These are phyloP conservation scores for Menura novaehollandiae DNA, from an alignment of 2,113 vertebrate species.

Conservation along the genomic window DNA sequence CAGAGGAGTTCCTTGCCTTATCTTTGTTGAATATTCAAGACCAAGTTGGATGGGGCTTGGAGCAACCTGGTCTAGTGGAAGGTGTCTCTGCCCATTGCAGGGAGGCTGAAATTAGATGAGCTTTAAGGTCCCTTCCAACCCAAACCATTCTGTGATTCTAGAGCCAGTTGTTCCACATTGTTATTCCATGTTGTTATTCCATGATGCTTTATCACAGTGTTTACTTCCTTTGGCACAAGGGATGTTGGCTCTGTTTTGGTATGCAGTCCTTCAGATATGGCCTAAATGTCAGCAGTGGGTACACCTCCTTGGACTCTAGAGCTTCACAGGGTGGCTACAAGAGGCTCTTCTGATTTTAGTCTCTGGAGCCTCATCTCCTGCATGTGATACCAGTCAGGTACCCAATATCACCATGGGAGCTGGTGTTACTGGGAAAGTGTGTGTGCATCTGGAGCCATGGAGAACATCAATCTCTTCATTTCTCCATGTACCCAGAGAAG, in stretches of 20 bases:
- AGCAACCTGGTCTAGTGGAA: not conserved
- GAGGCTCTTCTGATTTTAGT: not conserved
- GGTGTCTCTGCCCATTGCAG: not conserved
- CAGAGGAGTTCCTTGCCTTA: not conserved
- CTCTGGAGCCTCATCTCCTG: not conserved
- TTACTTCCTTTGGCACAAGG: not conserved
- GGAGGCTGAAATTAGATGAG: not conserved
- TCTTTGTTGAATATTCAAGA: not conserved
- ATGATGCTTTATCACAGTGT: not conserved
- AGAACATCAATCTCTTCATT: not conserved
- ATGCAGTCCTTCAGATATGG: not conserved
- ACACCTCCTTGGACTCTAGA: not conserved
- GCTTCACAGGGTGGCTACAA: not conserved
- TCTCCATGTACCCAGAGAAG: not conserved
- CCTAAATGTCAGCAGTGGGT: not conserved
- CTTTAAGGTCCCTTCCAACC: not conserved
- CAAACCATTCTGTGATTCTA: no score
- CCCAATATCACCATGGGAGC: rapidly evolving
- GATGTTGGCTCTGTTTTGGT: not conserved
- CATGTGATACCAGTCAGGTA: not conserved
- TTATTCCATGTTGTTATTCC: not conserved
- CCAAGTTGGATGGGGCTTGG: not conserved
- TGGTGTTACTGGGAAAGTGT: not conserved
- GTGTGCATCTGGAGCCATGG: not conserved
- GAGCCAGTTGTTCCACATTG: not conserved